Evolutionary conservation across 1,140 invertebrate species (phyloP), one percentile per base, ranked within the genome.

Genomic region (Caenorhabditis brenneri): DNA sequence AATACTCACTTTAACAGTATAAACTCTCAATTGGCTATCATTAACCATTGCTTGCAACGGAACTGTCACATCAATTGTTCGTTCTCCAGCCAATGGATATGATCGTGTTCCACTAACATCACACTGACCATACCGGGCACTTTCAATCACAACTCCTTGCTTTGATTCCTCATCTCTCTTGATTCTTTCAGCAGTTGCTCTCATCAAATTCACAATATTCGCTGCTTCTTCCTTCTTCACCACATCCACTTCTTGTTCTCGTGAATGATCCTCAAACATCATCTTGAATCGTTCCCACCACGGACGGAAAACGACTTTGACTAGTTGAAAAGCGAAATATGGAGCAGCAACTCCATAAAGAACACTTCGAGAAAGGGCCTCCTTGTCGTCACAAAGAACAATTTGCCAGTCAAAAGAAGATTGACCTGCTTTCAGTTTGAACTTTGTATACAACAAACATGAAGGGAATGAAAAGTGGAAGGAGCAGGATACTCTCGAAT

Each of bases 11-110:
- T n/a, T 98, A 31, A 95, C 94, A 22, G 94, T 93, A 87, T 96
- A 94, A 33, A 98, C 92, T 58, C 95, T 93, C 15, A 99, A 92
- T 90, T 94, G 94, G 4, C 95, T 95, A 90, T 97, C 95, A 89
- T 95, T 96, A 27, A 98, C 95, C 85, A 98, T 93, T 89, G 96
- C 96, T 91, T 99, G 97, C 22, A 98, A 89, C 1, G 96, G 95
- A 87, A 97, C 93, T 3, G 95, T 96, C 2, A 98, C 96, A 91
- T 97, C 95, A 80, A 98, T 94, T 12, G 95, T 93, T 88, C 95
- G 94, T 84, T 92, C 84, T 9, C 89, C 88, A 24, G 87, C 81
- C 7, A 89, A 36, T 10, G 89, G 89, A 86, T 89, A 89, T 10
- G 49, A 24, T 24, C 84, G 65, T 22, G 87, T 80, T 31, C 83